A percentile compares a stretch with the other conserved stretches of the same genome.
Evolutionary conservation across 2,797 vertebrate genomes (phyloP).

Genomic region (Petrocephalus sullivani): DNA sequence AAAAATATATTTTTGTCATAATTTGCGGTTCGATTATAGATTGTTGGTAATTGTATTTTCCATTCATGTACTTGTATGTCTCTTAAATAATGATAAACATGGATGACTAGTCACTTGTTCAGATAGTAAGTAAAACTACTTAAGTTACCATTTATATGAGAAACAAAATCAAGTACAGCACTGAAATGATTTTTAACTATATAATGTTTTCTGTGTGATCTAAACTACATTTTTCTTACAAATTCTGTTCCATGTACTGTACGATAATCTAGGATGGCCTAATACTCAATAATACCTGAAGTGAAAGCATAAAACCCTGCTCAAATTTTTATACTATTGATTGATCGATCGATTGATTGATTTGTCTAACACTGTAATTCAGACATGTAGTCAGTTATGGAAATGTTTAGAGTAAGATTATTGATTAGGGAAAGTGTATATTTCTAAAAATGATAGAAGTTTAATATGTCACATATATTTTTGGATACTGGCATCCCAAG

Average conservation of each 20-base stretch:
- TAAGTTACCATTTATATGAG: background rate
- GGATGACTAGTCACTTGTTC: background rate
- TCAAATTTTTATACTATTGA: no score
- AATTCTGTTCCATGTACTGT: background rate
- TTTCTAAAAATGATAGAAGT: background rate
- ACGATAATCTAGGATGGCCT: background rate
- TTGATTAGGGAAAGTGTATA: background rate
- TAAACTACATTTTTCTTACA: background rate
- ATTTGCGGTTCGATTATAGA: background rate
- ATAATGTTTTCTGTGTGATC: background rate
- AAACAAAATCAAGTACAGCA: background rate
- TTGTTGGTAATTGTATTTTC: background rate
- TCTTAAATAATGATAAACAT: background rate
- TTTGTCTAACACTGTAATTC: background rate
- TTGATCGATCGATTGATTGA: background rate
- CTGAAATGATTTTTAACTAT: background rate
- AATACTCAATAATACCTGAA: background rate
- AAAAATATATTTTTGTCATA: background rate
- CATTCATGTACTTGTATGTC: background rate
- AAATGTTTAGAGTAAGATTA: background rate
- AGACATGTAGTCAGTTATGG: background rate
- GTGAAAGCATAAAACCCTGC: background rate
- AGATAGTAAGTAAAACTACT: background rate
- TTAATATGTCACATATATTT: background rate
- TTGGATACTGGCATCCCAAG: background rate